phyloP scores from a whole-genome alignment of 2,888 invertebrate species.

The Rotaria macrura region DNA sequence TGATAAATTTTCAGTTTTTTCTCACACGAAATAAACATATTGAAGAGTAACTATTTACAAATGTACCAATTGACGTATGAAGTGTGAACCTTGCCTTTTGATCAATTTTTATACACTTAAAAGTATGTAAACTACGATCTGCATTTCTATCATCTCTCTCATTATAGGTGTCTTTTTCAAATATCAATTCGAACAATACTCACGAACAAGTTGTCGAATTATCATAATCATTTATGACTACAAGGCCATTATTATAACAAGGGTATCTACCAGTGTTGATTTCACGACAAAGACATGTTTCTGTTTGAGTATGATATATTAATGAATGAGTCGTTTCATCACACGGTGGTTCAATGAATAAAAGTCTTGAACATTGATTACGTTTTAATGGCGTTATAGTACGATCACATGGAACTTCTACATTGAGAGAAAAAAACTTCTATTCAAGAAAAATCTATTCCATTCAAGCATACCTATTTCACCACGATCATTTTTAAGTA shows the following conservation, averaged over 20 bases:
- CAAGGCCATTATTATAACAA: neutral
- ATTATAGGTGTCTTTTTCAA: too few species aligned
- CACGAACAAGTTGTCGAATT: neutral
- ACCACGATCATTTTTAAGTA: neutral
- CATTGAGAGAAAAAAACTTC: neutral
- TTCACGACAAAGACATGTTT: neutral
- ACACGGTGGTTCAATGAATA: neutral
- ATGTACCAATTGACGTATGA: too few species aligned
- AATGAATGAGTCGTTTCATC: neutral
- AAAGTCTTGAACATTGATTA: neutral
- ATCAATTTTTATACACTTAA: too few species aligned
- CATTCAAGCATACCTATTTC: constrained; percentile 1
- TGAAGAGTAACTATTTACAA: too few species aligned
- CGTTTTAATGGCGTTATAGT: neutral
- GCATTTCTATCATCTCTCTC: too few species aligned
- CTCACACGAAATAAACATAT: too few species aligned
- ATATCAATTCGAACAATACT: neutral
- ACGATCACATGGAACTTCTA: constrained; percentile 8
- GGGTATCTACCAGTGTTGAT: neutral
- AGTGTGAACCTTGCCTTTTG: too few species aligned
- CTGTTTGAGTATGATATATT: neutral
- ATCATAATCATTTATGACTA: neutral
- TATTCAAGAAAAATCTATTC: neutral
- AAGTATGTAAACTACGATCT: too few species aligned
- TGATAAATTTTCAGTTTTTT: too few species aligned